Evolutionary conservation across 2,888 invertebrate species (phyloP).

Genomic region (Ditula angustiorana): DNA sequence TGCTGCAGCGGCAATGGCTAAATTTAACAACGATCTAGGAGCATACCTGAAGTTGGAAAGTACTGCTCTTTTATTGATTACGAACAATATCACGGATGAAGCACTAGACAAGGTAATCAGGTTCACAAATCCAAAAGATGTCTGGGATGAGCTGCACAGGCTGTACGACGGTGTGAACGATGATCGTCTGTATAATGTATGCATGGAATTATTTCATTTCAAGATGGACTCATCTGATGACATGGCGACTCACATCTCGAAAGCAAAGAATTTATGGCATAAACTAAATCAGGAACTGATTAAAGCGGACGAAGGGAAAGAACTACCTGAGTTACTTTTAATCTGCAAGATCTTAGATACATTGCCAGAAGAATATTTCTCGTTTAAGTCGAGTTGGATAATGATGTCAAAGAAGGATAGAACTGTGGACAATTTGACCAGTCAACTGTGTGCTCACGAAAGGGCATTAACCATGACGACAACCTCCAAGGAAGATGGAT

Average conservation of each 20-base stretch:
- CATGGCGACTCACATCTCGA: conserved; percentile 5
- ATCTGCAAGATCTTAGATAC: too few relatives aligned
- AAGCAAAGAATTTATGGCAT: conserved; percentile 23
- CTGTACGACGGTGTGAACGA: background rate
- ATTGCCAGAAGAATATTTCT: conserved; percentile 26
- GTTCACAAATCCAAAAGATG: too few relatives aligned
- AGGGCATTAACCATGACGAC: background rate
- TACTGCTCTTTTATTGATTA: too few relatives aligned
- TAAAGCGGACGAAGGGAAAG: background rate
- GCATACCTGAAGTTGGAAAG: too few relatives aligned
- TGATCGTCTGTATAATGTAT: background rate
- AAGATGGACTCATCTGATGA: background rate
- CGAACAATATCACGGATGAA: too few relatives aligned
- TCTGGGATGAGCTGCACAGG: too few relatives aligned
- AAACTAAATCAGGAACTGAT: background rate
- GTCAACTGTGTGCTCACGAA: conserved; percentile 28
- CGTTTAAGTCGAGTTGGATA: conserved; percentile 34
- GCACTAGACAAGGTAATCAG: too few relatives aligned
- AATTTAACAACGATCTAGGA: too few relatives aligned
- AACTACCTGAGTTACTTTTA: conserved; percentile 20
- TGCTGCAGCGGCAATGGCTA: too few relatives aligned
- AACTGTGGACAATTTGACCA: conserved; percentile 25
- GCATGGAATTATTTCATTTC: background rate
- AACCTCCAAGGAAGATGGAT: background rate
- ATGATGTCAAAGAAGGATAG: conserved; percentile 20